Base-by-base conservation (phyloP, 2,888 invertebrate genomes). In the Acanthopleura granulata region DNA sequence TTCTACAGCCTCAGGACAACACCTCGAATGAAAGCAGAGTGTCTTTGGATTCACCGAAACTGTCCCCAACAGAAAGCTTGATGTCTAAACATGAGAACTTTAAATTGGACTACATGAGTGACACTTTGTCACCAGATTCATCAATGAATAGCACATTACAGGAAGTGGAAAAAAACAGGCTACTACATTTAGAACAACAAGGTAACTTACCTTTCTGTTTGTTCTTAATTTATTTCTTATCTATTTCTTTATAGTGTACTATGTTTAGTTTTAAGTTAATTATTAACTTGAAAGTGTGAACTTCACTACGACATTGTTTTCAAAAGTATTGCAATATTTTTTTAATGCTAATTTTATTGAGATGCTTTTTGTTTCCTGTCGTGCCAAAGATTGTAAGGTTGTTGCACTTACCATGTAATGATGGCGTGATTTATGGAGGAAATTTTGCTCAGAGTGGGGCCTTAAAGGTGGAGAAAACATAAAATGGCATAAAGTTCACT, bases 111-210 rank as follows among this genome's bases (percentile, higher is more conserved):
- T 66, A 12, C 29, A 22, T 27, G 25, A 25, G 25, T 14, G 66
- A 66, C 25, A 27, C 66, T 6, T 27, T 66, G 66, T 62, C 62
- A 62, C 40, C 61, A 62, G 61, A 73, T 22, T 29, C 62, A 3
- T 16, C 30, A n/a, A 71, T 49, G 50, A 49, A 40, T 18, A 40
- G 30, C 62, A 96, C 96, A 82, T 92, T 97, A 77, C 94, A 94
- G 91, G 96, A 97, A 91, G 95, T 97, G 78, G 97, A 97, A 90
- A 93, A 95, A 84, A 96, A 96, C 90, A 92, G 97, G 75, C 94
- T 96, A 87, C 92, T 95, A 83, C 94, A 96, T 92, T 92, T 97
- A 87, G 96, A 95, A 80, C 95, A 96, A 90, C 96, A 97, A 94
- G 97, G 97, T 96, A 91, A 83, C 83, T 80, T 66, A 27, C 40